Evolutionary conservation across 1,140 invertebrate species (phyloP), one percentile per base, ranked within the genome.

Genomic region (Apis laboriosa): DNA sequence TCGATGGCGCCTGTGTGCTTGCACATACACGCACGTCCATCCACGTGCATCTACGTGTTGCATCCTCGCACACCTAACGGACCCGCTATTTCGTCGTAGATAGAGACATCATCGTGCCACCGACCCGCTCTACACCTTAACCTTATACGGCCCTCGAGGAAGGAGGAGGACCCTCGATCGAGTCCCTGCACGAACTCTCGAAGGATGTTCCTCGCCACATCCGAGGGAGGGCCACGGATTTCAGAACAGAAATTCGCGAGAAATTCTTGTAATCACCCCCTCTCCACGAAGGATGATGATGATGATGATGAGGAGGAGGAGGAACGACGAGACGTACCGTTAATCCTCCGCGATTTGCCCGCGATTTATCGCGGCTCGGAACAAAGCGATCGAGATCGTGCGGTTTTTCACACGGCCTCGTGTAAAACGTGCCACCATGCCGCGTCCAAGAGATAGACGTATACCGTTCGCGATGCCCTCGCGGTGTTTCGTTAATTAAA

Each of bases 401-500:
- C 24, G 63, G n/a, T 82, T 75, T 76, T 77, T 77, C 80, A 56
- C 80, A 82, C 80, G 64, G 55, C 55, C 73, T 9, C 64, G 53
- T 68, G 64, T 76, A 75, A 76, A 77, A 67, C 63, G 53, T 78
- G 53, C 34, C 53, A 24, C 77, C 28, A 1, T n/a, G 53, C 64
- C 53, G 21, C 34, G 34, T 74, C 73, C 77, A 79, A 83, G 89
- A 90, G 89, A 92, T 87, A 88, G 85, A 88, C 86, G 76, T 87
- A 43, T 43, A 79, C 84, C 82, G 80, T 76, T 84, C 84, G 79
- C 90, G 89, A 84, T 91, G 86, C 89, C 89, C 89, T 86, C 86
- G 86, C 86, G 86, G 88, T 94, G 92, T 94, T 93, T 93, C 93
- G 91, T 93, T 94, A 93, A 93, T 93, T 94, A 93, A 94, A 94